phyloP scores from a whole-genome alignment of 1,140 invertebrate species.

The Temnothorax longispinosus region DNA sequence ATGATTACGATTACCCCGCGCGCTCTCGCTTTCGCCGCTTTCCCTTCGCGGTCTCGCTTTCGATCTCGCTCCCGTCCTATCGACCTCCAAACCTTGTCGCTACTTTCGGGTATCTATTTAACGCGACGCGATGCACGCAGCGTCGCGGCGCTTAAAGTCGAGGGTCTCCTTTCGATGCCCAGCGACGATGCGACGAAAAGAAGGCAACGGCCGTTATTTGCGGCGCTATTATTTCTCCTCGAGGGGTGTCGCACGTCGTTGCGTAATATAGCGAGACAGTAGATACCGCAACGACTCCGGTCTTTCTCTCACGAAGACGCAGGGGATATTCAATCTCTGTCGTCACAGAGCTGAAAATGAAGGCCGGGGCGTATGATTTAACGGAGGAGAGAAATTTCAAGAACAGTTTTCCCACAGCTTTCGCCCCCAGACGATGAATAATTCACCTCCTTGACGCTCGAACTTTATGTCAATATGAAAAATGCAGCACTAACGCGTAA shows the following conservation, averaged over 20 bases:
- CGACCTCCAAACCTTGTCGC: conserved; percentile 64
- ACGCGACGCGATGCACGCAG: conserved; percentile 13
- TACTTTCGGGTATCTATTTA: conserved; percentile 51
- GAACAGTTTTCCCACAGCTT: background rate
- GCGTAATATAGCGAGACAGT: conserved; percentile 19
- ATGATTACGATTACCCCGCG: conserved; percentile 60
- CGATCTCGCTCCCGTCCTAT: conserved; percentile 50
- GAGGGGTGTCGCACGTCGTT: conserved; percentile 13
- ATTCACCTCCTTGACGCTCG: background rate
- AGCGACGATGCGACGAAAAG: background rate
- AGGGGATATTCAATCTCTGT: conserved; percentile 7
- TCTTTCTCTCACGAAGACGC: background rate
- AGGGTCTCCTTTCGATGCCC: background rate
- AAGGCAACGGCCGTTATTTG: conserved; percentile 22
- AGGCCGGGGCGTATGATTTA: background rate
- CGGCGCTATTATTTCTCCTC: conserved; percentile 29
- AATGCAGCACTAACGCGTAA: background rate
- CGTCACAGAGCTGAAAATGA: background rate
- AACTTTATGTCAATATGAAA: conserved; percentile 26
- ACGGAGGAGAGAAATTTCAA: conserved; percentile 23
- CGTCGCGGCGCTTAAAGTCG: conserved; percentile 33
- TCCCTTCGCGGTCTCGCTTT: conserved; percentile 42
- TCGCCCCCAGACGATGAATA: conserved; percentile 3
- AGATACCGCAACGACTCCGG: background rate
- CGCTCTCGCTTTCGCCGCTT: conserved; percentile 41